phyloP scores from a whole-genome alignment of 2,888 invertebrate genomes.

The Campoplex capitator region DNA sequence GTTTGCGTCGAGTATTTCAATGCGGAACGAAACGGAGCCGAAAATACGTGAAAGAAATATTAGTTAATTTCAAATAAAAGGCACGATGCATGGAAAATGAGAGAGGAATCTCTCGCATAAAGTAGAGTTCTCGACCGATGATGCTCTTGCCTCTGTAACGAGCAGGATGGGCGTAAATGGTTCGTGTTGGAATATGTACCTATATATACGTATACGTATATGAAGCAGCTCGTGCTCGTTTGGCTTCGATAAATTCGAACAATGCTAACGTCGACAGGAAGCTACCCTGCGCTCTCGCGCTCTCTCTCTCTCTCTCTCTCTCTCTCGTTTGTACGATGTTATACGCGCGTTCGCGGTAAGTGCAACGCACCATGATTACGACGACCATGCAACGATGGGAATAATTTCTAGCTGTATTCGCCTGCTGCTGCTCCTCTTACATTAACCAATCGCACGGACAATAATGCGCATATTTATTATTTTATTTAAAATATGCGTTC shows the following conservation, averaged over 20 bases:
- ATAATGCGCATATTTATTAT: neutral
- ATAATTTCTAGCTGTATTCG: constrained; percentile 14
- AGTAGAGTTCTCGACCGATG: neutral
- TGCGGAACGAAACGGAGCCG: no score
- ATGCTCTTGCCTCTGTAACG: constrained; percentile 5
- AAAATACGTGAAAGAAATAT: neutral
- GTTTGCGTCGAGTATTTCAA: no score
- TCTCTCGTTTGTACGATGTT: neutral
- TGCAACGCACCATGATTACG: neutral
- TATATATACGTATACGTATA: neutral
- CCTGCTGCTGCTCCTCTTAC: neutral
- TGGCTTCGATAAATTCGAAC: constrained; percentile 55
- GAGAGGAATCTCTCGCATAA: neutral
- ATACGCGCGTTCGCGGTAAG: neutral
- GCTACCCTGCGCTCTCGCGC: constrained; percentile 14
- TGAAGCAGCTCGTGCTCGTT: constrained; percentile 10
- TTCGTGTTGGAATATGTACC: neutral
- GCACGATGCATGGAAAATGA: neutral
- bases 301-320: neutral
- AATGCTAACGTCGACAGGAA: constrained; percentile 47
- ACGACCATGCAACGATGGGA: neutral
- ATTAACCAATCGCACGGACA: no score
- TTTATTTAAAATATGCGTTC: no score
- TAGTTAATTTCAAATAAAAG: neutral
- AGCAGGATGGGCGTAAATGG: neutral